These are phyloP conservation scores for Eriosoma lanigerum DNA, from an alignment of 1,140 invertebrate genomes.

Conservation along the genomic window DNA sequence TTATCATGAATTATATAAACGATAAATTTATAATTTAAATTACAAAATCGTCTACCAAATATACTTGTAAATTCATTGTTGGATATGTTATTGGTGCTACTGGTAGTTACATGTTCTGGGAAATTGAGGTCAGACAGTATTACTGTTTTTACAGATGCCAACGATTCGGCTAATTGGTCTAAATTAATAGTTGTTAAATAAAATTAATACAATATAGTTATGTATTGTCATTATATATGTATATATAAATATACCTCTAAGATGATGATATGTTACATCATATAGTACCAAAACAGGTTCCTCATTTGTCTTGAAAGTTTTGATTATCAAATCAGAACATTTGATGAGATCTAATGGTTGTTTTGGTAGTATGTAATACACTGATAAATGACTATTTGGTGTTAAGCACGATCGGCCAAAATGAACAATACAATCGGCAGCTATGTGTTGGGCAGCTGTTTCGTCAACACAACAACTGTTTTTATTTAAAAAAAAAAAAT, in stretches of 20 bases:
- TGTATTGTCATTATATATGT: no score
- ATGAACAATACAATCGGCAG: constrained; percentile 83
- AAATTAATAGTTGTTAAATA: background rate
- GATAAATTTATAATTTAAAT: constrained; percentile 33
- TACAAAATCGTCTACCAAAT: constrained; percentile 27
- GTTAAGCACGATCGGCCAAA: constrained; percentile 87
- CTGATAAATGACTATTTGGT: constrained; percentile 69
- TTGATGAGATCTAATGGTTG: constrained; percentile 61
- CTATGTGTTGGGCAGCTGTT: constrained; percentile 82
- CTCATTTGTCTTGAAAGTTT: constrained; percentile 57
- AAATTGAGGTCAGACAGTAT: constrained; percentile 26
- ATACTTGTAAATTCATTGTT: background rate
- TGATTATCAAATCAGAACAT: constrained; percentile 58
- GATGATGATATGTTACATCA: constrained; percentile 71
- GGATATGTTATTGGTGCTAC: background rate
- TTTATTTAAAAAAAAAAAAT: constrained; percentile 52
- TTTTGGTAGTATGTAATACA: constrained; percentile 72
- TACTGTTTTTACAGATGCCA: background rate
- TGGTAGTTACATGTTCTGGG: background rate
- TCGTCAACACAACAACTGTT: constrained; percentile 90
- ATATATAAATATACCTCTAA: constrained; percentile 61
- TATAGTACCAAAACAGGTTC: constrained; percentile 69
- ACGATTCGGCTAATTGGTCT: constrained; percentile 17
- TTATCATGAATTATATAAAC: constrained; percentile 25
- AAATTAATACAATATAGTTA: background rate